Base-by-base conservation (phyloP, 2,797 vertebrate genomes). In the Mormyrops attenuatus region DNA sequence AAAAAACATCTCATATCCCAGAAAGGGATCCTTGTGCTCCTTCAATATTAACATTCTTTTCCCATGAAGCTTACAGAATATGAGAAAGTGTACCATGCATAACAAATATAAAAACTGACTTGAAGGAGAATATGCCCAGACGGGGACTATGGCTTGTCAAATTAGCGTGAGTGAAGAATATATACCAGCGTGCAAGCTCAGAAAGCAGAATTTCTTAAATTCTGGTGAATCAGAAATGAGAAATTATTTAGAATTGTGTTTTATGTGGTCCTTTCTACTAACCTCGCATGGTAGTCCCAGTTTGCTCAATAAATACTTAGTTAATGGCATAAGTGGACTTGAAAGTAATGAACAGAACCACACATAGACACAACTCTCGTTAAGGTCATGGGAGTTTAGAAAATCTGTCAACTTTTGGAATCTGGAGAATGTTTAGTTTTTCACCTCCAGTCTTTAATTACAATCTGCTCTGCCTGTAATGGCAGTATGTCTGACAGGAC, bases 401-500 rank as follows among this genome's bases (percentile, higher is more conserved):
- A 80, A 80, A 44, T 80, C 38, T 80, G 41, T 80, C 73, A 80
- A 44, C 73, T 80, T 80, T 85, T 15, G 44, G 82, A 85, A 85
- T 49, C 41, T 50, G 8, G 44, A 47, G 82, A 85, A 26, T 49
- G 93, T 93, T 92, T 91, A 49, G 44, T 47, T 85, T 85, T 50
- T 85, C 60, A 57, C 88, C 92, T 91, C 90, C 92, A 44, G 85
- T 92, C 92, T 94, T 95, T 95, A 95, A 95, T 95, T 95, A 94
- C 94, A 92, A 17, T 86, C 53, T 85, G 87, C 73, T 88, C 90
- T 90, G 89, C 89, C 89, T 92, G 90, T 93, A 92, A 94, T 92
- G 90, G 93, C 93, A 91, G 90, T 88, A 84, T 93, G 94, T 93
- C 92, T 94, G 93, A 94, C 93, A 92, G 94, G 92, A 94, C 94